These are phyloP conservation scores for Apeltes quadracus DNA, from an alignment of 2,113 vertebrate genomes.

Conservation along the genomic window DNA sequence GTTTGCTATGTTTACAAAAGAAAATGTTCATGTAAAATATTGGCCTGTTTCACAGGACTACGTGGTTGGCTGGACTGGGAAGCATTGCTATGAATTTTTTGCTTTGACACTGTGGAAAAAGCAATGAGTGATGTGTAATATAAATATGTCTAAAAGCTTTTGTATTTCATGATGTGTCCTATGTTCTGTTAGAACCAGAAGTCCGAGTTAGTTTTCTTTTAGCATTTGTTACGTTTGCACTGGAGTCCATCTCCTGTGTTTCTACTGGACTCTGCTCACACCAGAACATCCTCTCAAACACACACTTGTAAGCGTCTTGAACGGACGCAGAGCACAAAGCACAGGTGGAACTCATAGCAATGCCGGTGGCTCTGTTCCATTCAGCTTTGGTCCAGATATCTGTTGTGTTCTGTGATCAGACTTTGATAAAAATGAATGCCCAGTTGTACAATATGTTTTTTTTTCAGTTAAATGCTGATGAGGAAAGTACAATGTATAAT, in stretches of 20 bases:
- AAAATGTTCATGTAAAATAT: constrained; percentile 38
- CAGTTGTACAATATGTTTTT: not conserved
- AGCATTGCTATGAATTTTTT: constrained; percentile 21
- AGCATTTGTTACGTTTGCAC: constrained; percentile 1
- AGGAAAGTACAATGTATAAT: constrained; percentile 54
- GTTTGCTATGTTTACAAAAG: constrained; percentile 61
- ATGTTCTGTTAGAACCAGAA: constrained; percentile 25
- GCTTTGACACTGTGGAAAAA: constrained; percentile 40
- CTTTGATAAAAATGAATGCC: not conserved
- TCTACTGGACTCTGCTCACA: not conserved
- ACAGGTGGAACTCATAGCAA: constrained; percentile 20
- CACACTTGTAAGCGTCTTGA: not conserved
- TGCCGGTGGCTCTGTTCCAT: not conserved
- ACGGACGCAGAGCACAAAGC: not conserved
- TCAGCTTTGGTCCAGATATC: not conserved
- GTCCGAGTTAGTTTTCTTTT: constrained; percentile 9
- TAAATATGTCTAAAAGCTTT: constrained; percentile 47
- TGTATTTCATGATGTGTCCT: constrained; percentile 20
- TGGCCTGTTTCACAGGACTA: constrained; percentile 31
- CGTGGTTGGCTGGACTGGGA: constrained; percentile 33
- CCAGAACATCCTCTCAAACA: not conserved
- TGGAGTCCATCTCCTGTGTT: constrained; percentile 15
- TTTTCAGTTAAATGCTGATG: constrained; percentile 26
- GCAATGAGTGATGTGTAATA: constrained; percentile 18
- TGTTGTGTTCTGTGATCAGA: not conserved